Conservation (phyloP, 2,113 vertebrate genomes). For the crab-eating macaque (Macaca fascicularis) region DNA sequence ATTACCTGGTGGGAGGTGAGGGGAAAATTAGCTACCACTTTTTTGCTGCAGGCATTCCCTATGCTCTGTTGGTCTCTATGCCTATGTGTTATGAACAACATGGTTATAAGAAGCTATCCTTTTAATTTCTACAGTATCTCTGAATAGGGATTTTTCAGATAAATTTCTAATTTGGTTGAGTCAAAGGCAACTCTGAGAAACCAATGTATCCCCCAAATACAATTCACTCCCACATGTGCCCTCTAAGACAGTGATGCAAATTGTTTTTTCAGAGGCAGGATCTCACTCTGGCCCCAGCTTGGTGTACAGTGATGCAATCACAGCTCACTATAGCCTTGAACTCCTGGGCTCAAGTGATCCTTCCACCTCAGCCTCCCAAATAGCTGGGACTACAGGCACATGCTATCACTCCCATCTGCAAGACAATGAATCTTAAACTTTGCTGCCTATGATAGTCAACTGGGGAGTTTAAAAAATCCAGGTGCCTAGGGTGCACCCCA, state of each 20-base stretch:
- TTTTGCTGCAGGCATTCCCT: rapidly evolving
- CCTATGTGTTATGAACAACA: background rate
- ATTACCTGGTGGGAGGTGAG: background rate
- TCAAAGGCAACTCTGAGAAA: background rate
- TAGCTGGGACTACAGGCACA: too few species aligned
- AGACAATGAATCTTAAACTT: background rate
- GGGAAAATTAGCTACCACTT: rapidly evolving
- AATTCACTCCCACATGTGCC: background rate
- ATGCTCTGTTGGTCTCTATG: too few species aligned
- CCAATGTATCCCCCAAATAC: too few species aligned
- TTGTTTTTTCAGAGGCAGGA: too few species aligned
- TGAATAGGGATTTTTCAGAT: background rate
- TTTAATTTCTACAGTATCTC: background rate
- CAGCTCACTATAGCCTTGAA: too few species aligned
- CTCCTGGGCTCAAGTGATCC: too few species aligned
- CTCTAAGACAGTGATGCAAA: background rate
- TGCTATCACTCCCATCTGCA: too few species aligned
- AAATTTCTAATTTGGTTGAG: background rate
- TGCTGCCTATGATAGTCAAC: background rate
- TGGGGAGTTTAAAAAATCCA: background rate
- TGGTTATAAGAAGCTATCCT: background rate
- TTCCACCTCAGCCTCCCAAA: too few species aligned
- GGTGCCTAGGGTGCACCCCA: background rate
- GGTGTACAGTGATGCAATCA: too few species aligned
- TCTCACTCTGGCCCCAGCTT: too few species aligned